A percentile compares a stretch with the other conserved stretches of the same genome.
These are phyloP conservation scores for Eulemur rubriventer DNA, from an alignment of 2,797 vertebrate genomes.

Conservation along the genomic window DNA sequence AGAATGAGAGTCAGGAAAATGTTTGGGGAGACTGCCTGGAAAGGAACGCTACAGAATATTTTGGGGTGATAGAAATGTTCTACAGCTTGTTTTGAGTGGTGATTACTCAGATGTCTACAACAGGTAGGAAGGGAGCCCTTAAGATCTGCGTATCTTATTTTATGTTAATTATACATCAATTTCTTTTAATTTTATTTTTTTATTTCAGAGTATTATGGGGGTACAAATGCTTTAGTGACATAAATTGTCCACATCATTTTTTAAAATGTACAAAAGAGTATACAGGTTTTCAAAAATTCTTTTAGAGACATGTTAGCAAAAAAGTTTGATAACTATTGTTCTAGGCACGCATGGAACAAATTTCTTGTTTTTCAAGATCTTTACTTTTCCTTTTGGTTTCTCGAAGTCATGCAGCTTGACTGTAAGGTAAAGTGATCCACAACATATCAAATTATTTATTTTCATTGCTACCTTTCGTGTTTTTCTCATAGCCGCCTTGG, in stretches of 20 bases:
- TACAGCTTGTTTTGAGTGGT: neutral
- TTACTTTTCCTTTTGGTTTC: neutral
- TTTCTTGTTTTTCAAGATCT: neutral
- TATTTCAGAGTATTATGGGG: too few relatives aligned
- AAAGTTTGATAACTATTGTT: neutral
- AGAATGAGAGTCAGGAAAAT: neutral
- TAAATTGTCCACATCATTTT: neutral
- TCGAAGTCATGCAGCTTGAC: neutral
- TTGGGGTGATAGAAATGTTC: neutral
- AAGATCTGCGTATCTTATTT: neutral
- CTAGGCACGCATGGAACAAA: neutral
- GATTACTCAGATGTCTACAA: neutral
- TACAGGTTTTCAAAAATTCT: conserved; percentile 24
- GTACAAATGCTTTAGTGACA: too few relatives aligned
- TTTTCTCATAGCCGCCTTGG: neutral
- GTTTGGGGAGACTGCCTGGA: neutral
- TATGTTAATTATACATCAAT: neutral
- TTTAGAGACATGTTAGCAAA: conserved; percentile 8
- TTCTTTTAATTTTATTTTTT: neutral
- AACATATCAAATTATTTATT: neutral
- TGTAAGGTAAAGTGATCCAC: neutral
- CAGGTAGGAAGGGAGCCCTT: neutral
- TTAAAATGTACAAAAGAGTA: neutral
- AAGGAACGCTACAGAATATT: neutral
- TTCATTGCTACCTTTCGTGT: neutral